Percentiles rank a stretch among this genome's conserved stretches.
phyloP scores from a whole-genome alignment of 2,888 invertebrate genomes.

The Arenicola marina region DNA sequence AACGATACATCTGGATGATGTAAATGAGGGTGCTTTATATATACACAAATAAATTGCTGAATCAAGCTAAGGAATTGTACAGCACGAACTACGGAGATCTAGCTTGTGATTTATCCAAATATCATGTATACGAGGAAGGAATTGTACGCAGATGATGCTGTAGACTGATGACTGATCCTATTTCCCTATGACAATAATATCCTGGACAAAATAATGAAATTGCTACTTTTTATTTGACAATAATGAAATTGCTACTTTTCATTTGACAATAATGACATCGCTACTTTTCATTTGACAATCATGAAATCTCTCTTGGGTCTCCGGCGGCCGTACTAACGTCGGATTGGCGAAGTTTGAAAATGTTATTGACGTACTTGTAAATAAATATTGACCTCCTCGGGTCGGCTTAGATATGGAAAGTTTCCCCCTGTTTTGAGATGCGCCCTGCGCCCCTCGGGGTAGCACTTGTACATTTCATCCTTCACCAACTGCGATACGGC shows the following conservation, averaged over 20 bases:
- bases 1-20: no score
- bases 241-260: not conserved
- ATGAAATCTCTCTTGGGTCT: not conserved
- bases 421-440: constrained; percentile 88
- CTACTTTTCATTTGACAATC: not conserved
- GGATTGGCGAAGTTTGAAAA: no score
- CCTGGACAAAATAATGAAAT: not conserved
- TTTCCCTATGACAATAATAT: not conserved
- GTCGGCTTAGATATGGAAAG: constrained; percentile 86
- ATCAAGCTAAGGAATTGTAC: no score
- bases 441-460: constrained; percentile 82
- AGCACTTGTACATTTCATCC: constrained; percentile 83
- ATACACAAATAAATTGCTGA: no score
- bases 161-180: not conserved
- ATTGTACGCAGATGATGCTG: no score
- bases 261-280: not conserved
- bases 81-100: no score
- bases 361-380: constrained; percentile 76
- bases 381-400: constrained; percentile 87
- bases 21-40: no score
- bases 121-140: no score
- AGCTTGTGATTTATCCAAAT: no score
- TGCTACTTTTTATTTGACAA: not conserved
- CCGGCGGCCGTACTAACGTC: no score
- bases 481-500: constrained; percentile 77